Base-by-base conservation (phyloP, 2,888 invertebrate species). In the Folsomia candida region DNA sequence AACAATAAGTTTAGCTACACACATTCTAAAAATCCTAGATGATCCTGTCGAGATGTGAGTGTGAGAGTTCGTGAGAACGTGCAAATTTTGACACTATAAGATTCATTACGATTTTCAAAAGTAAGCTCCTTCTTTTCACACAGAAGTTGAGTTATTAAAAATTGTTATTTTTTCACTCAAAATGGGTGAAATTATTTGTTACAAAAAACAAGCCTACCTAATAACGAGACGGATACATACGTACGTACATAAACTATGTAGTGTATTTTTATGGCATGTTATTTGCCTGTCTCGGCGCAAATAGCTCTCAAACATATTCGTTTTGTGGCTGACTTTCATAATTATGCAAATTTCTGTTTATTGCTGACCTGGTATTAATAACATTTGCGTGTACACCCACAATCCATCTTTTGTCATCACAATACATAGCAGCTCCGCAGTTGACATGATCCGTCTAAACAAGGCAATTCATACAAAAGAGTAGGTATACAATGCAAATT, bases 361-460 rank as follows among this genome's bases (percentile, higher is more conserved):
- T 47, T 47, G 47, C 47, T 47, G 9, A 9, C 18, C 9, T 47
- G 47, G 47, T 18, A 47, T 47, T 47, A 11, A 47, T 47, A 47
- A 18, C 47, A 47, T 28, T 75, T 60, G 75, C 75, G 71, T 75
- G 75, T 72, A 72, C 67, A 69, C 63, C 68, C 57, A 63, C 70
- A 64, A 75, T 75, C 72, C 70, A 75, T 75, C 75, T 75, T 68
- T 75, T 68, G 72, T 62, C 62, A 62, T 6, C 11, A 62, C 6
- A 57, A 57, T 6, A 11, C 57, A 57, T n/a, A 47, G 9, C 9
- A 47, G 47, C 18, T 47, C 9, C 9, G 47, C 9, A 11, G 18
- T 11, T 47, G 9, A 47, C 47, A 47, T 11, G 47, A 47, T 18
- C 18, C 47, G 24, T 9, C 29, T 28, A 62, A 29, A 28, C 62